phyloP scores from a whole-genome alignment of 2,888 invertebrate genomes.

The Mimas tiliae region DNA sequence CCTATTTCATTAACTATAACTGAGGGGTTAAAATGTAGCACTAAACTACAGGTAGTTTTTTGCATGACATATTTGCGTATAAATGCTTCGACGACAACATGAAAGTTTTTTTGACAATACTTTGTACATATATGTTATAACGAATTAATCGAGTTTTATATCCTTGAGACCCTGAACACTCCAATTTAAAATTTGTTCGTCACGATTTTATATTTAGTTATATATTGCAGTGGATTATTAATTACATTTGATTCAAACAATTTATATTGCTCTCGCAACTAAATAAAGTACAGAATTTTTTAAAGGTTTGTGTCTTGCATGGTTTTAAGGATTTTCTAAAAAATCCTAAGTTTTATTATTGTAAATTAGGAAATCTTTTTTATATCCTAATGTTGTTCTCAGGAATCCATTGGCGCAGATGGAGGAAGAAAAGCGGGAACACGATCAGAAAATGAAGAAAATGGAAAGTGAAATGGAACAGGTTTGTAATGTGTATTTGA shows the following conservation, averaged over 20 bases:
- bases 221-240: not conserved
- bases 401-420: conserved; percentile 99
- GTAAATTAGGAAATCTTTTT: not conserved
- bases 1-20: not conserved
- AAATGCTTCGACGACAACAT: conserved; percentile 4
- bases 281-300: not conserved
- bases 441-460: conserved; percentile 98
- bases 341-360: not conserved
- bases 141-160: not conserved
- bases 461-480: conserved; percentile 99
- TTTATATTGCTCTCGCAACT: not conserved
- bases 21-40: not conserved
- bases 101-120: conserved; percentile 9
- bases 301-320: conserved; percentile 1
- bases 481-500: conserved; percentile 50
- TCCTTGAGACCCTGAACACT: not conserved
- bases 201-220: not conserved
- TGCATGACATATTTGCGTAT: conserved; percentile 9
- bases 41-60: not conserved
- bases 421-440: conserved; percentile 98
- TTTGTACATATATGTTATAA: not conserved
- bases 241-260: not conserved
- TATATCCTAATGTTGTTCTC: conserved; percentile 50
- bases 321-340: not conserved
- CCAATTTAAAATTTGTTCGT: not conserved